Evolutionary conservation across 2,888 invertebrate genomes (phyloP).

Genomic region (Escarpia spicata): DNA sequence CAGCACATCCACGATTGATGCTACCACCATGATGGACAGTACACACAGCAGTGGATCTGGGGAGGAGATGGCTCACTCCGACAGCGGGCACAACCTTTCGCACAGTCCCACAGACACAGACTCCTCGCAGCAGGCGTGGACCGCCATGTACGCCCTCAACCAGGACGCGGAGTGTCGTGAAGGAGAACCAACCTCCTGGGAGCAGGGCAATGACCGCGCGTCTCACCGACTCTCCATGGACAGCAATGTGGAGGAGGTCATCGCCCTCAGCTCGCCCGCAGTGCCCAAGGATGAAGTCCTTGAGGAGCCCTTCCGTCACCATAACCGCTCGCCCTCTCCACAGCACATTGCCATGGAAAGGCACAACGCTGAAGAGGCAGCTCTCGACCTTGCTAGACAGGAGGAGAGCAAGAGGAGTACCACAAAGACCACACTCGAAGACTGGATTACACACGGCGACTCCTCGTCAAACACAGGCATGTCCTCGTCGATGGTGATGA

Average conservation of each 20-base stretch:
- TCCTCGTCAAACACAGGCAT: background rate
- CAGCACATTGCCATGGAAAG: background rate
- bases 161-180: background rate
- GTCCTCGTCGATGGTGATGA: background rate
- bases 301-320: background rate
- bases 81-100: conserved; percentile 35
- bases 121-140: background rate
- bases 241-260: background rate
- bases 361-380: background rate
- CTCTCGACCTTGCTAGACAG: background rate
- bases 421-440: background rate
- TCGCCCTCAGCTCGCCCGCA: background rate
- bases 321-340: background rate
- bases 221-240: conserved; percentile 17
- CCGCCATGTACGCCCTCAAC: background rate
- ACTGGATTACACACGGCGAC: background rate
- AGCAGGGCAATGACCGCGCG: conserved; percentile 7
- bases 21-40: conserved; percentile 39
- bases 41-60: conserved; percentile 43
- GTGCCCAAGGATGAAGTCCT: background rate
- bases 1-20: conserved; percentile 25
- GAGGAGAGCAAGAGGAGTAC: background rate
- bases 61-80: conserved; percentile 43
- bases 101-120: conserved; percentile 17
- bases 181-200: background rate